Percentiles rank a stretch among this genome's conserved stretches.
These are phyloP conservation scores for Drosophila infuscata DNA, from an alignment of 2,888 invertebrate genomes.

Conservation along the genomic window DNA sequence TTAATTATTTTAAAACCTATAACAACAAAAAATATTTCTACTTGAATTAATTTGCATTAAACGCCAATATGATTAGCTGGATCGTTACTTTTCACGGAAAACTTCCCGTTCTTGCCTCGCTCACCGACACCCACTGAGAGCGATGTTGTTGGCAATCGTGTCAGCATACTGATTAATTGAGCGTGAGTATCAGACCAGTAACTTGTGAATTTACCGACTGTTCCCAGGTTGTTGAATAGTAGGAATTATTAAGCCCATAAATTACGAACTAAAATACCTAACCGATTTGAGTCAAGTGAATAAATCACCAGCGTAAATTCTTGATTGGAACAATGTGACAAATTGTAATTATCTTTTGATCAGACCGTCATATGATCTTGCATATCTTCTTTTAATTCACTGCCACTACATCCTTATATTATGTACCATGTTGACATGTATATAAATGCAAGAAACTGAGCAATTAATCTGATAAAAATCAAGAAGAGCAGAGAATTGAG, in stretches of 20 bases:
- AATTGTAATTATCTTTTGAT: slow-evolving; percentile 34
- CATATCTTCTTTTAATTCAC: background rate
- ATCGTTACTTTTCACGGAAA: slow-evolving; percentile 15
- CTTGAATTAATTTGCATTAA: slow-evolving; percentile 61
- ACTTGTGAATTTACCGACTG: slow-evolving; percentile 29
- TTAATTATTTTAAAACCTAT: slow-evolving; percentile 20
- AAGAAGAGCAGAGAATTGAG: slow-evolving; percentile 16
- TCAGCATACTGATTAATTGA: slow-evolving; percentile 68
- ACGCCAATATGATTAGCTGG: slow-evolving; percentile 26
- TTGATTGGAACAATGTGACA: slow-evolving; percentile 48
- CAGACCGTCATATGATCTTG: slow-evolving; percentile 9
- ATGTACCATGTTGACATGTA: too few relatives aligned
- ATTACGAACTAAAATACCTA: slow-evolving; percentile 47
- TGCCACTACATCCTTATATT: slow-evolving; percentile 1
- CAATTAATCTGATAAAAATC: slow-evolving; percentile 29
- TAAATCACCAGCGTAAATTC: slow-evolving; percentile 56
- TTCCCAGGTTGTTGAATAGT: slow-evolving; percentile 23
- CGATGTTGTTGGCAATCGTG: slow-evolving; percentile 45
- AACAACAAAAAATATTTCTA: slow-evolving; percentile 6
- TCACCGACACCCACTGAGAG: background rate
- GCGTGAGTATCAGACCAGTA: slow-evolving; percentile 59
- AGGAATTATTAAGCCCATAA: slow-evolving; percentile 58
- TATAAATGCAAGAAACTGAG: slow-evolving; percentile 2
- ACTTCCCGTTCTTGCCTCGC: slow-evolving; percentile 8
- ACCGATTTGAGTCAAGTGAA: slow-evolving; percentile 31